Conservation (phyloP, 1,140 invertebrate genomes). For the Phortica variegata region DNA sequence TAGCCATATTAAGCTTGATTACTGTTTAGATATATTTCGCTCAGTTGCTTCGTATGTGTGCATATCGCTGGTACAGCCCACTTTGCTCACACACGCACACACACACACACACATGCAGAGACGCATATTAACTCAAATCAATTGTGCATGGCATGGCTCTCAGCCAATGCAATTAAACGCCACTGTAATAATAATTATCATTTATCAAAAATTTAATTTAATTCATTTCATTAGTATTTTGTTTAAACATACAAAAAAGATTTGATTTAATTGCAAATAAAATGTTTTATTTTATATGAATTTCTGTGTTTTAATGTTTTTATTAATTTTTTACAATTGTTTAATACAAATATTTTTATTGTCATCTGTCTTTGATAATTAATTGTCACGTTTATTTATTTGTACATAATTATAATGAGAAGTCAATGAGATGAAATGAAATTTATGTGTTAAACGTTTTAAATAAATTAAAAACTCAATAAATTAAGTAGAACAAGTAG, state of each 20-base stretch:
- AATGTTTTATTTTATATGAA: conserved; percentile 23
- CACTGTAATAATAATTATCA: conserved; percentile 23
- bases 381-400: conserved; percentile 25
- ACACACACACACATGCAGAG: too few species aligned
- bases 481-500: too few species aligned
- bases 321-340: conserved; percentile 8
- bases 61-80: conserved; percentile 35
- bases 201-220: conserved; percentile 25
- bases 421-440: too few species aligned
- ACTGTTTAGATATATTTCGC: conserved; percentile 41
- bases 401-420: too few species aligned
- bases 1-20: conserved; percentile 52
- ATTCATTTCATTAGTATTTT: too few species aligned
- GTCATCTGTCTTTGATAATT: conserved; percentile 32
- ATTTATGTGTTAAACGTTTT: too few species aligned
- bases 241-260: too few species aligned
- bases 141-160: neutral
- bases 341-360: conserved; percentile 13
- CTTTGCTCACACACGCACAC: too few species aligned
- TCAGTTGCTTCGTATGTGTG: conserved; percentile 1
- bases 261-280: too few species aligned
- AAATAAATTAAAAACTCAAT: too few species aligned
- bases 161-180: conserved; percentile 13
- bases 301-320: conserved; percentile 22
- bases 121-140: too few species aligned